Evolutionary conservation across 2,888 invertebrate species (phyloP), one percentile per base, ranked within the genome.

Genomic region (Antitype chi): DNA sequence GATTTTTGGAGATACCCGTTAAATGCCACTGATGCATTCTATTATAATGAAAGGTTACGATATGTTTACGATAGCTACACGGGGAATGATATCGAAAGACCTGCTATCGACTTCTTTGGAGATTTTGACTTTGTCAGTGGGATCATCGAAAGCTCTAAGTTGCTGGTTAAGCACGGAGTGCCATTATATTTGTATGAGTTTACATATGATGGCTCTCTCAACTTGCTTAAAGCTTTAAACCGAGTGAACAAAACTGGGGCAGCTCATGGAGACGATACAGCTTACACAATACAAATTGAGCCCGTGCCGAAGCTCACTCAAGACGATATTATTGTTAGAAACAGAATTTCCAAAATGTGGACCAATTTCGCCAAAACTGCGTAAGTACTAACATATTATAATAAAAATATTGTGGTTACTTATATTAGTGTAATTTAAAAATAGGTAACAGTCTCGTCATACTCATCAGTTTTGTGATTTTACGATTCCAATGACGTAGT

Each of bases 341-440:
- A 86, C n/a, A 86, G 87, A 74, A 82, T 94, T 55, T 89, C 90
- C 1, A 92, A 88, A 69, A 88, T 95, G 90, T 94, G 93, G 93
- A 93, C 94, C 0, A 87, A 93, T 79, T 93, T 94, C 78, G 93
- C 93, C 4, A 95, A 93, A 89, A 89, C 89, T 60, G 87, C 93
- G 95, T 94, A 89, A 83, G 89, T 68, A 62, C 23, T 32, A 9
- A 32, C 15, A 52, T 23, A 23, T 28, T 52, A 52, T 23, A 9
- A 23, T 17, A 52, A 1, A 47, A 49, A 28, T 1, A 9, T 23
- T 28, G 28, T 23, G 15, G 15, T 9, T 49, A 28, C 23, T 52
- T 28, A 0, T 5, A 6, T 38, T 38, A 38, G 6, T 38, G 38
- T 32, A 32, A 8, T 52, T 67, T 23, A 49, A 66, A 17, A 66